A percentile compares a stretch with the other conserved stretches of the same genome.
Evolutionary conservation across 2,888 invertebrate species (phyloP).

Genomic region (Hirtodrosophila histrioides): DNA sequence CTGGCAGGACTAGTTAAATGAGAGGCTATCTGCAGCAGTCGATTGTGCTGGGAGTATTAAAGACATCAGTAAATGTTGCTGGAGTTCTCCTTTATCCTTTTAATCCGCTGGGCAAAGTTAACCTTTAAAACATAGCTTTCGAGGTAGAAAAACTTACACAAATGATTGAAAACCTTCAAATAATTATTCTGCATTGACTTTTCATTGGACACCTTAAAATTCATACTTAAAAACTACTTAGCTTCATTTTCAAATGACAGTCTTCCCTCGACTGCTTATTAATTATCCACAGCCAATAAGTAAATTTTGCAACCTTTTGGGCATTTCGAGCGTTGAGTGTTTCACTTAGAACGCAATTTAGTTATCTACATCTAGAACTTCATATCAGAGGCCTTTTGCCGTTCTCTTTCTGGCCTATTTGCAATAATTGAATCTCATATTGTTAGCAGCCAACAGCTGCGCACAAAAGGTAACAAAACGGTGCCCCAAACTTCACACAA

Average conservation of each 20-base stretch:
- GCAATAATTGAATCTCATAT: slow-evolving; percentile 67
- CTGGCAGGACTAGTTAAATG: slow-evolving; percentile 1
- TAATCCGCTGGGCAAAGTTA: too few species aligned
- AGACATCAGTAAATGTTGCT: not conserved
- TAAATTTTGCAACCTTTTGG: slow-evolving; percentile 48
- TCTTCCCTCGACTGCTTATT: slow-evolving; percentile 18
- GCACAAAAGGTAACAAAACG: slow-evolving; percentile 58
- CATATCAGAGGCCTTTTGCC: slow-evolving; percentile 41
- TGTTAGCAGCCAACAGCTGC: slow-evolving; percentile 40
- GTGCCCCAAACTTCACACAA: slow-evolving; percentile 50
- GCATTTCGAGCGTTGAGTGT: slow-evolving; percentile 45
- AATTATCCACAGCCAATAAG: slow-evolving; percentile 44
- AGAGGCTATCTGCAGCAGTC: slow-evolving; percentile 13
- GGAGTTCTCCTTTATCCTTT: too few species aligned
- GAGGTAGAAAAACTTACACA: too few species aligned
- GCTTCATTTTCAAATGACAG: not conserved
- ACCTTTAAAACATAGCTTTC: too few species aligned
- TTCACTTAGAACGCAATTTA: slow-evolving; percentile 57
- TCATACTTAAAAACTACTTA: not conserved
- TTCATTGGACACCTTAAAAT: too few species aligned
- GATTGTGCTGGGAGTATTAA: not conserved
- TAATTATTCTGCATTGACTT: too few species aligned
- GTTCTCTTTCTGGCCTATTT: slow-evolving; percentile 55
- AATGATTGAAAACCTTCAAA: too few species aligned
- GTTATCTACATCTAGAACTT: slow-evolving; percentile 56